Percentiles rank a stretch among this genome's conserved stretches.
These are phyloP conservation scores for Bufo bufo DNA, from an alignment of 2,113 vertebrate genomes.

Conservation along the genomic window DNA sequence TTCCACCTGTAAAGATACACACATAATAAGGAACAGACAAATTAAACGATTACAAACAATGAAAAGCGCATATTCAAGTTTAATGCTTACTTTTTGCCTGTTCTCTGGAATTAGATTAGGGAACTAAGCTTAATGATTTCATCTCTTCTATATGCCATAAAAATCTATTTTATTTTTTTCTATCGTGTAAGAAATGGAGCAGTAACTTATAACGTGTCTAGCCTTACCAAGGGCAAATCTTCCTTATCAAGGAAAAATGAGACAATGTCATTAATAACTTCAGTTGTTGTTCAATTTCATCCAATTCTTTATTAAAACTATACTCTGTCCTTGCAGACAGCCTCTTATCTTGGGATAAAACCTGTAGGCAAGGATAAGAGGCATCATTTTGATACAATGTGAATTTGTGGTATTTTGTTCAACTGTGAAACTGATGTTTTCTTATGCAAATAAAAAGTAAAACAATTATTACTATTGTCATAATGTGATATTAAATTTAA, in stretches of 20 bases:
- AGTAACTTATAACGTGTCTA: neutral
- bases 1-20: neutral
- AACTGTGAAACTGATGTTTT: neutral
- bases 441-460: neutral
- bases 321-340: neutral
- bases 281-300: neutral
- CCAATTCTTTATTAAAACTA: conserved; percentile 19
- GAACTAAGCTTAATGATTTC: conserved; percentile 3
- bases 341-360: neutral
- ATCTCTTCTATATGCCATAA: conserved; percentile 2
- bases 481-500: neutral
- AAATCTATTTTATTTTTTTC: conserved; percentile 23
- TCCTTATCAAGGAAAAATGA: conserved; percentile 10
- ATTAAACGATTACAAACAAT: neutral
- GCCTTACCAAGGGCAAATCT: conserved; percentile 29
- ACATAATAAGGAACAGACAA: neutral
- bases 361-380: neutral
- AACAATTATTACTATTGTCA: neutral
- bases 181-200: neutral
- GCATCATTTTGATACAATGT: neutral
- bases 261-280: conserved; percentile 25
- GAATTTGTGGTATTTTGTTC: neutral
- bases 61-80: neutral
- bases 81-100: no score
- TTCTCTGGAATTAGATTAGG: neutral